Evolutionary conservation across 2,888 invertebrate genomes (phyloP), one percentile per base, ranked within the genome.

Genomic region (Epistrophella euchroma): DNA sequence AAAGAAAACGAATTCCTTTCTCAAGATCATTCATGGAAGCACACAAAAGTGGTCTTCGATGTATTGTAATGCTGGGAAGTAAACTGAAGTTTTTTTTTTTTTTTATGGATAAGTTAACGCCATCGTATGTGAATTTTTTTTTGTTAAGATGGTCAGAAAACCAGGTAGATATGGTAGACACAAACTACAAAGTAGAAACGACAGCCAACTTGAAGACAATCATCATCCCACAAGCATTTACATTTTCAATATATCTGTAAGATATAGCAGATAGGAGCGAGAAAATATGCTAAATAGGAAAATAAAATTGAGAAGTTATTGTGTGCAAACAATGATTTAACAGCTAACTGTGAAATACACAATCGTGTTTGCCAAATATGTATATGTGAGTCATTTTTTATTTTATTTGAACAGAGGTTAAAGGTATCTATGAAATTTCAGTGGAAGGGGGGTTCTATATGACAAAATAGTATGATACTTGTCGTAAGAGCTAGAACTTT

Each of bases 21-120:
- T 81, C 86, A 86, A 86, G 86, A 86, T 86, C 86, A 86, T 86
- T 86, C 86, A 86, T 86, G 81, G 47, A 56, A 52, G 71, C 45
- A 52, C 68, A 78, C 73, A 70, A 58, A 70, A 40, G 50, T 35
- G 78, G 52, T 32, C 37, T 45, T 55, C 43, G 28, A n/a, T 55
- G 73, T 60, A 68, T 52, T 82, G 71, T 81, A 77, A 73, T 77
- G 77, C 43, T 37, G 52, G 40, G 40, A 58, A 68, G 66, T 66
- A 11, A 58, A 60, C 22, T 50, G 50, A 60, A 40, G 32, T 56
- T 37, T 43, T 37, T 32, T 71, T 75, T 50, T 19, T 35, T 58
- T 60, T 60, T 37, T 60, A 60, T 60, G 60, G 78, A 71, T 84
- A 73, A 79, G 79, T 84, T 81, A 77, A 77, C 81, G 77, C 81